Evolutionary conservation across 2,888 invertebrate genomes (phyloP), one percentile per base, ranked within the genome.

Genomic region (Leptopilina syphax): DNA sequence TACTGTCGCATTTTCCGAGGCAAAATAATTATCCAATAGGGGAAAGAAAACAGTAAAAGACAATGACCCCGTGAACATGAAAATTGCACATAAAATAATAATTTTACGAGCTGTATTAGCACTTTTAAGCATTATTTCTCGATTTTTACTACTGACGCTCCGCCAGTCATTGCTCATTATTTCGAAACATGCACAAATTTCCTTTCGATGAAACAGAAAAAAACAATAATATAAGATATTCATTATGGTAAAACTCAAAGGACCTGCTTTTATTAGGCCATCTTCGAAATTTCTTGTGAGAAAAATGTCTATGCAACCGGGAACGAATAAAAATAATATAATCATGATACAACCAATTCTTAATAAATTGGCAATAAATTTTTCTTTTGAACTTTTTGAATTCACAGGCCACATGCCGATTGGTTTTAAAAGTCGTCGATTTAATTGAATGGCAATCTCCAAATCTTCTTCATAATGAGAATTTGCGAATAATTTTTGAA

Each of bases 1-100:
- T 0, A 60, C 54, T 13, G 79, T 79, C 6, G 50, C 41, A 65
- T 79, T 79, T 66, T 41, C 13, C n/a, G 54, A 60, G 12, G 65
- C 1, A 73, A 24, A 6, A 27, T 54, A 41, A 73, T 13, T 41
- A 65, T 79, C 41, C 34, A 50, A 50, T 10, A 79, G 65, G 1
- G 79, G 79, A 50, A 79, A 50, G 12, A 79, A n/a, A n/a, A 44
- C 44, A 0, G n/a, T 44, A 34, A 67, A 67, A 0, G 66, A 44
- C 12, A 67, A 3, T 67, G 41, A 34, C 3, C 78, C 77, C 7
- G 76, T 41, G 9, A 41, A 76, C 78, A 81, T 77, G 4, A 79
- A 34, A 10, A 50, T 9, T 1, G 70, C 8, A 1, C 77, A 63
- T 57, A 65, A 68, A 1, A 60, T 41, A 1, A 57, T 41, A 54